Conservation (phyloP, 2,113 vertebrate species). For the Entomyzon cyanotis region DNA sequence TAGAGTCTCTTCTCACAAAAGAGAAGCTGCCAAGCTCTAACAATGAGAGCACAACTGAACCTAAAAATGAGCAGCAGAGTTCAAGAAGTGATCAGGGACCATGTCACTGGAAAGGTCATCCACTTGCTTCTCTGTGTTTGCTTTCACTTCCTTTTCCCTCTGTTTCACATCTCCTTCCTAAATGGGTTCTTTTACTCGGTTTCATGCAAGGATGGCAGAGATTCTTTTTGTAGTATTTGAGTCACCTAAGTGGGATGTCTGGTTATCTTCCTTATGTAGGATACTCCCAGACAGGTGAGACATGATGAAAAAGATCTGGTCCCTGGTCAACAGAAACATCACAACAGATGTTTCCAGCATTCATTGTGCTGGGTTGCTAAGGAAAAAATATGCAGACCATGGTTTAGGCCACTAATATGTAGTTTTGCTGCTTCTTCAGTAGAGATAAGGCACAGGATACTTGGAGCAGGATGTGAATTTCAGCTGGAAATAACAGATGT, state of each 20-base stretch:
- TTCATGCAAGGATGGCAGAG: neutral
- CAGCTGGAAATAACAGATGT: neutral
- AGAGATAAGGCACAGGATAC: neutral
- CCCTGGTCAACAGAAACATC: neutral
- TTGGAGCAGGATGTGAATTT: neutral
- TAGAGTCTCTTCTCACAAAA: neutral
- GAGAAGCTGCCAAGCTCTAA: neutral
- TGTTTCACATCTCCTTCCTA: neutral
- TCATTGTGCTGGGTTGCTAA: neutral
- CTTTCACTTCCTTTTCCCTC: neutral
- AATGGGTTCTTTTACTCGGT: neutral
- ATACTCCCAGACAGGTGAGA: neutral
- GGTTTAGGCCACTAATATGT: neutral
- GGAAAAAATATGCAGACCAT: neutral
- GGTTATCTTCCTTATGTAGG: neutral
- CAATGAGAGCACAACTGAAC: neutral
- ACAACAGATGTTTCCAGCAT: neutral
- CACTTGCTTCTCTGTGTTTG: neutral
- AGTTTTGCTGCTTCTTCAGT: neutral
- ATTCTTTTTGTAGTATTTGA: neutral
- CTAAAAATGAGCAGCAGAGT: neutral
- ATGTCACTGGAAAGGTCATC: neutral
- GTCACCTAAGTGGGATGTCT: neutral
- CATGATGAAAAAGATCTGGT: neutral
- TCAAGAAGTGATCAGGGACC: neutral